Evolutionary conservation across 2,797 vertebrate species (phyloP).

Genomic region (Gephyroberyx darwinii): DNA sequence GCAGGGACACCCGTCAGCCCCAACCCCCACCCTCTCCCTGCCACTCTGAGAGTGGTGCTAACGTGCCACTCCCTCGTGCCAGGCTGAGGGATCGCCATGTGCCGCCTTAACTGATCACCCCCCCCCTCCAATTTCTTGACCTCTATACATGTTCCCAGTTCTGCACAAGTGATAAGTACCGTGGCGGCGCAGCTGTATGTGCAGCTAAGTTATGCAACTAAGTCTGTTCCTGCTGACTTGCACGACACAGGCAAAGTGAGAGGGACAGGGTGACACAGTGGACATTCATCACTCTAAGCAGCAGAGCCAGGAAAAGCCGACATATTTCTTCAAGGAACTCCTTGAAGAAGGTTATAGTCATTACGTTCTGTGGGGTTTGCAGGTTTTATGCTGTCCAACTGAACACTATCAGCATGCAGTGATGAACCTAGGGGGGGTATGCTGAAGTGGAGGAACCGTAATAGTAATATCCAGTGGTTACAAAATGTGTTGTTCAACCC

Average conservation of each 20-base stretch:
- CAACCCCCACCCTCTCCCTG: constrained; percentile 16
- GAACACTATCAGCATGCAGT: neutral
- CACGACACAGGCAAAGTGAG: constrained; percentile 55
- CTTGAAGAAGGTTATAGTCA: constrained; percentile 37
- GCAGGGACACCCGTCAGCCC: constrained; percentile 62
- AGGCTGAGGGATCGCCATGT: constrained; percentile 69
- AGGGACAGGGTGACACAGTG: constrained; percentile 42
- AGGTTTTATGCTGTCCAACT: neutral
- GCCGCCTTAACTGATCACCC: constrained; percentile 33
- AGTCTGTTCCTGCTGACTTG: constrained; percentile 76
- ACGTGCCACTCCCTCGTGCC: constrained; percentile 63
- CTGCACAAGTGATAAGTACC: constrained; percentile 71
- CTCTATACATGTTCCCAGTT: constrained; percentile 66
- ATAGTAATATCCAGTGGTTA: neutral
- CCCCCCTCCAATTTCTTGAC: constrained; percentile 48
- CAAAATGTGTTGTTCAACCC: neutral
- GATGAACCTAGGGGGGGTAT: neutral
- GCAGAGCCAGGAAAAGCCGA: constrained; percentile 14
- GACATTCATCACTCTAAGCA: constrained; percentile 47
- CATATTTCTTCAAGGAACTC: constrained; percentile 13
- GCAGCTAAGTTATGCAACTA: constrained; percentile 65
- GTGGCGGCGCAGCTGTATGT: constrained; percentile 54
- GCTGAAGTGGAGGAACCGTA: neutral
- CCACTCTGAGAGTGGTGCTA: constrained; percentile 3
- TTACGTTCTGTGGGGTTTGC: constrained; percentile 2